phyloP scores from a whole-genome alignment of 2,797 vertebrate species.

The Loris lydekkerianus region DNA sequence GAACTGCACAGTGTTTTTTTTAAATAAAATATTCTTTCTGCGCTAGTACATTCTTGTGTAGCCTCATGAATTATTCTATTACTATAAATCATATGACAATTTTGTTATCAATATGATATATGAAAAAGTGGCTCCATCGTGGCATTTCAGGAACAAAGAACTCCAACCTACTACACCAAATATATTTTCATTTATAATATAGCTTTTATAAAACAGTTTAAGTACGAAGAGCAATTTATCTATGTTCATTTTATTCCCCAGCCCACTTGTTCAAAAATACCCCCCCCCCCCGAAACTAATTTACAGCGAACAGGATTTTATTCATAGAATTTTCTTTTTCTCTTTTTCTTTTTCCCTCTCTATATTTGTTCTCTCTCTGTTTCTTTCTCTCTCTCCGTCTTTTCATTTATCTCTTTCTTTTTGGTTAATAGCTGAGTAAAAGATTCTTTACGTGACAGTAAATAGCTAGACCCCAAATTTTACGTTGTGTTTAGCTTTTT shows the following conservation, averaged over 20 bases:
- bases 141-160: neutral
- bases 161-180: neutral
- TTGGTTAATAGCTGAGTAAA: neutral
- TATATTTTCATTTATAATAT: neutral
- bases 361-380: rapidly evolving
- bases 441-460: neutral
- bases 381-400: neutral
- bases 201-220: neutral
- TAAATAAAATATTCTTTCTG: neutral
- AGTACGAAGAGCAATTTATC: neutral
- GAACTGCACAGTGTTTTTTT: neutral
- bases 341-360: neutral
- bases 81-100: neutral
- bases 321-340: neutral
- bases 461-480: neutral
- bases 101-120: neutral
- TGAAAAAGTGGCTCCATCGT: neutral
- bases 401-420: neutral
- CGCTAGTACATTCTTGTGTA: too few relatives aligned
- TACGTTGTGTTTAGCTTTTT: neutral
- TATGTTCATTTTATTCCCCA: neutral
- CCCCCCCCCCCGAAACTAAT: neutral
- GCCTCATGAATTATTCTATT: neutral
- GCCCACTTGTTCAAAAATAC: neutral
- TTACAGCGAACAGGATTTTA: neutral